A percentile compares a stretch with the other conserved stretches of the same genome.
phyloP scores from a whole-genome alignment of 2,888 invertebrate genomes.

The Apodemia zela region DNA sequence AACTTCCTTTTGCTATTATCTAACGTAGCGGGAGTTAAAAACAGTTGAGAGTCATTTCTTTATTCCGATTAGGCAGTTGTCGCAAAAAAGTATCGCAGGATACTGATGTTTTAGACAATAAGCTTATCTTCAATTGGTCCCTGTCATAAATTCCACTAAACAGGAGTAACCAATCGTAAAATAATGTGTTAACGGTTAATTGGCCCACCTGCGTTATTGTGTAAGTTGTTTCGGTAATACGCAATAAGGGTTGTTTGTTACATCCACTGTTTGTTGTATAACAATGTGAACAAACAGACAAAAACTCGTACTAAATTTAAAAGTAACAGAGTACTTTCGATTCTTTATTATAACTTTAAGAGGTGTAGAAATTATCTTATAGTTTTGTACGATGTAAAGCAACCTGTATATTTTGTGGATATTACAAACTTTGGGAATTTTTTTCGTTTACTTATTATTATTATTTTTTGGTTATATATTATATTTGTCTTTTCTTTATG shows the following conservation, averaged over 20 bases:
- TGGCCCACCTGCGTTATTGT: conserved; percentile 7
- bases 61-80: too few species aligned
- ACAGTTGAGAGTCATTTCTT: too few species aligned
- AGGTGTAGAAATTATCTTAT: not conserved
- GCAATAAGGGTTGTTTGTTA: conserved; percentile 20
- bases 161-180: conserved; percentile 9
- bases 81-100: not conserved
- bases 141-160: not conserved
- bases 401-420: too few species aligned
- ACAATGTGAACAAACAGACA: conserved; percentile 25
- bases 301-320: conserved; percentile 8
- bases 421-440: too few species aligned
- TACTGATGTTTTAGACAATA: not conserved
- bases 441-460: too few species aligned
- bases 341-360: not conserved
- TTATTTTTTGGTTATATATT: too few species aligned
- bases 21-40: too few species aligned
- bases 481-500: too few species aligned
- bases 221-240: conserved; percentile 7
- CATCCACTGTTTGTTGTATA: conserved; percentile 22
- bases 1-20: too few species aligned
- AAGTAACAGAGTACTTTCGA: conserved; percentile 8
- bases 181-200: conserved; percentile 9
- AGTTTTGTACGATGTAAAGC: not conserved
- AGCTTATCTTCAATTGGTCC: conserved; percentile 10